Evolutionary conservation across 2,888 invertebrate genomes (phyloP).

Genomic region (Bombylius major): DNA sequence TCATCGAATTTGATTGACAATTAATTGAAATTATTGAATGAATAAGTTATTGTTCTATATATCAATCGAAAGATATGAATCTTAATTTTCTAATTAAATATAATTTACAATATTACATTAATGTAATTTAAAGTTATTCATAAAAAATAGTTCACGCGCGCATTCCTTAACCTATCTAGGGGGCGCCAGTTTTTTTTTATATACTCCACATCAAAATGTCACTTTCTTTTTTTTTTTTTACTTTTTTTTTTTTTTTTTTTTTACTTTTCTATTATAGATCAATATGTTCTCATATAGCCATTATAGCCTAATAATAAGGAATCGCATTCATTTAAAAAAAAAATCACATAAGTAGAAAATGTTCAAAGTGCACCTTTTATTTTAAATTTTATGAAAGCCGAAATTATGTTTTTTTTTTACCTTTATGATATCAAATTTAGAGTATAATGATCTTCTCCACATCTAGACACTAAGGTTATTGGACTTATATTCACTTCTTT

Average conservation of each 20-base stretch:
- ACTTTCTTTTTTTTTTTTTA: neutral
- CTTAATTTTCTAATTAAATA: too few relatives aligned
- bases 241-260: neutral
- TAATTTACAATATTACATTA: too few relatives aligned
- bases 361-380: too few relatives aligned
- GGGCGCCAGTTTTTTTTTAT: neutral
- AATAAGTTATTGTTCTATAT: too few relatives aligned
- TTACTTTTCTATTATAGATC: neutral
- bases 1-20: neutral
- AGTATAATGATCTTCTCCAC: neutral
- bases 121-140: too few relatives aligned
- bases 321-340: neutral
- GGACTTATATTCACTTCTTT: neutral
- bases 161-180: neutral
- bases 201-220: neutral
- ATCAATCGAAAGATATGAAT: too few relatives aligned
- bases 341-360: neutral
- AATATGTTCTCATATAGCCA: too few relatives aligned
- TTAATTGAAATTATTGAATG: too few relatives aligned
- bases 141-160: neutral
- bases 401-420: neutral
- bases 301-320: too few relatives aligned
- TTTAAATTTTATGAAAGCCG: too few relatives aligned
- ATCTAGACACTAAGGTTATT: neutral
- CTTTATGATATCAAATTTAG: neutral